These are phyloP conservation scores for Charanyca ferruginea DNA, from an alignment of 2,888 invertebrate genomes.

Conservation along the genomic window DNA sequence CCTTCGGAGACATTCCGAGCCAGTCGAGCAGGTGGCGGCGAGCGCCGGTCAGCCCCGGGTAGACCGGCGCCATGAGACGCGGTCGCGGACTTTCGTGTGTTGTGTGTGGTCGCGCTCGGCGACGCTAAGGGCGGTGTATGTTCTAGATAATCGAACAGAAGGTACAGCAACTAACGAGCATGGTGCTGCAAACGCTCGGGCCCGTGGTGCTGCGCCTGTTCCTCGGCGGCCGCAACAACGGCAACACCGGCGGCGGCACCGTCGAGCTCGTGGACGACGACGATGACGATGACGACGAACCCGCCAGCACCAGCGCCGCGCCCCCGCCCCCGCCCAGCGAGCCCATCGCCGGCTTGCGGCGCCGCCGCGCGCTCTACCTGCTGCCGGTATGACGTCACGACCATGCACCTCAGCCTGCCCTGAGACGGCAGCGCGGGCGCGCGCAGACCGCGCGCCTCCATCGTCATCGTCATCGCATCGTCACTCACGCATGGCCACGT, in stretches of 20 bases:
- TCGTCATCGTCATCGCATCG: conserved; percentile 72
- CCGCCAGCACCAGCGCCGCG: conserved; percentile 58
- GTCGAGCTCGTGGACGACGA: conserved; percentile 88
- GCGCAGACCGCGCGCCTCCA: conserved; percentile 76
- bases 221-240: conserved; percentile 87
- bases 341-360: conserved; percentile 67
- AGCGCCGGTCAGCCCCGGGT: conserved; percentile 1
- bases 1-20: conserved; percentile 24
- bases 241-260: conserved; percentile 84
- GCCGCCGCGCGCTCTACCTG: conserved; percentile 81
- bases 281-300: conserved; percentile 91
- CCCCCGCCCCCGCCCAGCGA: conserved; percentile 52
- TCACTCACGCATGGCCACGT: conserved; percentile 64
- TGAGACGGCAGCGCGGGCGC: conserved; percentile 84
- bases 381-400: conserved; percentile 85
- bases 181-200: conserved; percentile 94
- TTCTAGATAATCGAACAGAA: conserved; percentile 94
- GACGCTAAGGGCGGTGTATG: conserved; percentile 83
- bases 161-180: conserved; percentile 94
- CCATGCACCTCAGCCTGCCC: conserved; percentile 86
- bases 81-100: conserved; percentile 28
- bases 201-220: conserved; percentile 93
- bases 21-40: conserved; percentile 14
- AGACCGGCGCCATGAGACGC: neutral
- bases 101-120: conserved; percentile 49